These are phyloP conservation scores for Atta texana DNA, from an alignment of 1,140 invertebrate species.

Conservation along the genomic window DNA sequence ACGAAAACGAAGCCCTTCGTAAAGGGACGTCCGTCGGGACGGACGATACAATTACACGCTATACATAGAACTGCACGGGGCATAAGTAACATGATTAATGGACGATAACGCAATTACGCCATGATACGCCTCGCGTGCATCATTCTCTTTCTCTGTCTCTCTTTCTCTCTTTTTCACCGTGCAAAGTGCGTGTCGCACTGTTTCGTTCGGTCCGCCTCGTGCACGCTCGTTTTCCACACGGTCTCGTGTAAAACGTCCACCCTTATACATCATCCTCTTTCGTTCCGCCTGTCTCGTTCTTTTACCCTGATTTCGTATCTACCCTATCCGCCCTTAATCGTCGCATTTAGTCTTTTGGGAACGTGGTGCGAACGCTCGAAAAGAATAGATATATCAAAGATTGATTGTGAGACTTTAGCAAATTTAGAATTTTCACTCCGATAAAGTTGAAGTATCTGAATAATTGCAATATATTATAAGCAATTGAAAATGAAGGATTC, in stretches of 20 bases:
- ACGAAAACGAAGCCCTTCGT: constrained; percentile 52
- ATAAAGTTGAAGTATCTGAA: background rate
- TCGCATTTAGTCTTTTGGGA: constrained; percentile 36
- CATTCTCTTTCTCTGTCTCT: constrained; percentile 22
- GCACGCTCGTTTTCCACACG: constrained; percentile 57
- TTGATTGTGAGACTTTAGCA: too few species aligned
- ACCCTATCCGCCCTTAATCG: constrained; percentile 11
- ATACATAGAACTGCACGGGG: constrained; percentile 64
- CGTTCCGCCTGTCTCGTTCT: constrained; percentile 47
- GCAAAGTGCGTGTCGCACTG: constrained; percentile 36
- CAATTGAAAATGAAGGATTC: background rate
- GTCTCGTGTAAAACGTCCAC: constrained; percentile 59
- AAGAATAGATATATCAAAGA: background rate
- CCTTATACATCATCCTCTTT: constrained; percentile 61
- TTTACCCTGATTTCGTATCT: constrained; percentile 30
- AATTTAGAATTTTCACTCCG: background rate
- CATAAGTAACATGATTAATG: constrained; percentile 80
- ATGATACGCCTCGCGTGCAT: constrained; percentile 74
- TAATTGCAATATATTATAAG: background rate
- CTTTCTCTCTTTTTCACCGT: constrained; percentile 22
- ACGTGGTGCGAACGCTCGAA: background rate
- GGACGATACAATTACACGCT: constrained; percentile 76
- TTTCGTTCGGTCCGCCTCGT: constrained; percentile 36
- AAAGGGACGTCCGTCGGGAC: constrained; percentile 58
- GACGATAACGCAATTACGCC: constrained; percentile 78